These are phyloP conservation scores for Rhineura floridana DNA, from an alignment of 2,113 vertebrate genomes.

Conservation along the genomic window DNA sequence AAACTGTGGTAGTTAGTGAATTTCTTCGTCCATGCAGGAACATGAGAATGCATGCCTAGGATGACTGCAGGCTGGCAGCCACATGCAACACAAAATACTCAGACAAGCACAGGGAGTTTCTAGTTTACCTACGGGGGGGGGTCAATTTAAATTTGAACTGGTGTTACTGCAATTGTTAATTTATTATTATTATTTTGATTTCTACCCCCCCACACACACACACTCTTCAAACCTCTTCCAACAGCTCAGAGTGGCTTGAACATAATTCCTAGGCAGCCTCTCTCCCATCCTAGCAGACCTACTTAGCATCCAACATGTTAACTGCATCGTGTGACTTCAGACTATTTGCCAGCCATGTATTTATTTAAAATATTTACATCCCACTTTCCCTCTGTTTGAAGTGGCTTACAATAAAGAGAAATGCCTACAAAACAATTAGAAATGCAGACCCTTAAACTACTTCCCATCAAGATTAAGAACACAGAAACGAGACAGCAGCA, in stretches of 20 bases:
- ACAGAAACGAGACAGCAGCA: too few relatives aligned
- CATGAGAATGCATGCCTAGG: fast-evolving
- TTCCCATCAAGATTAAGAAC: neutral
- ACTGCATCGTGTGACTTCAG: neutral
- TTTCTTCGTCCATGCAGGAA: neutral
- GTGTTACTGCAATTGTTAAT: neutral
- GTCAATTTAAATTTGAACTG: neutral
- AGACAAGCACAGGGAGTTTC: neutral
- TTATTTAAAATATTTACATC: neutral
- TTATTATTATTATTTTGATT: too few relatives aligned
- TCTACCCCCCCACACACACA: too few relatives aligned
- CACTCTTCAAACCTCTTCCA: too few relatives aligned
- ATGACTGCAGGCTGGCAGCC: neutral
- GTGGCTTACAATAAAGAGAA: neutral
- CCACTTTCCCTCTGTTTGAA: neutral
- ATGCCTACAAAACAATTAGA: neutral
- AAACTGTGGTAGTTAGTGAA: neutral
- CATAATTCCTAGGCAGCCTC: neutral
- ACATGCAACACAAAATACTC: neutral
- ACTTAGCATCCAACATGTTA: neutral
- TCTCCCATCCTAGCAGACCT: neutral
- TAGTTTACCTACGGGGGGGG: neutral
- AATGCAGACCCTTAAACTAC: neutral
- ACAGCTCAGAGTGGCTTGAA: neutral
- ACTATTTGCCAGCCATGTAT: neutral